Conservation (phyloP, 2,888 invertebrate species). For the Epirrhoe tristata region DNA sequence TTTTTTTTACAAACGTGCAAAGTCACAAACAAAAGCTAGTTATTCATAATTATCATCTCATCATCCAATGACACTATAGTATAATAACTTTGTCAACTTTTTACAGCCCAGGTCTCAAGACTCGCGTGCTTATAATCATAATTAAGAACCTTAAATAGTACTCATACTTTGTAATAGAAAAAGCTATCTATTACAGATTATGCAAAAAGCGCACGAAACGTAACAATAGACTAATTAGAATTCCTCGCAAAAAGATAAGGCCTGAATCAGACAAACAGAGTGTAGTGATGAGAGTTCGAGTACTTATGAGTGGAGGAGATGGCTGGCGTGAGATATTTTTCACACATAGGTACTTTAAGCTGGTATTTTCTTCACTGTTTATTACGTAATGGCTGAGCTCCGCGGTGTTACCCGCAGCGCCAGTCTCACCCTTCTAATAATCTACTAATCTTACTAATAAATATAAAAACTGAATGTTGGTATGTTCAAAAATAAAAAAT, state of each 20-base stretch:
- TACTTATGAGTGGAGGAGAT: background rate
- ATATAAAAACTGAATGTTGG: too few species aligned
- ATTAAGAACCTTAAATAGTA: conserved; percentile 10
- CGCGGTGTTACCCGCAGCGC: background rate
- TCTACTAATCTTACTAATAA: too few species aligned
- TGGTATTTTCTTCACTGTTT: background rate
- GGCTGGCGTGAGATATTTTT: background rate
- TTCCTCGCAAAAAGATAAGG: conserved; percentile 20
- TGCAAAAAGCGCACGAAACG: conserved; percentile 20
- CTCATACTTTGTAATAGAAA: conserved; percentile 10
- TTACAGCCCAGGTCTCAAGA: background rate
- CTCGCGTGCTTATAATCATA: conserved; percentile 4
- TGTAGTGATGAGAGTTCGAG: background rate
- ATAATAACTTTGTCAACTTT: background rate
- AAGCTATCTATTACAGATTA: conserved; percentile 31
- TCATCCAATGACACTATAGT: background rate
- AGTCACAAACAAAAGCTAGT: too few species aligned
- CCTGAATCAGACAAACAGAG: background rate
- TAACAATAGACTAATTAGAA: conserved; percentile 32
- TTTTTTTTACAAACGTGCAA: too few species aligned
- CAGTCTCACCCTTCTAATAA: too few species aligned
- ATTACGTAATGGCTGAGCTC: background rate
- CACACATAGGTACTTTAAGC: background rate
- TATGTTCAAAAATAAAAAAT: too few species aligned
- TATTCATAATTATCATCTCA: too few species aligned